These are phyloP conservation scores for Xiphorhynchus elegans DNA, from an alignment of 2,113 vertebrate genomes.

Conservation along the genomic window DNA sequence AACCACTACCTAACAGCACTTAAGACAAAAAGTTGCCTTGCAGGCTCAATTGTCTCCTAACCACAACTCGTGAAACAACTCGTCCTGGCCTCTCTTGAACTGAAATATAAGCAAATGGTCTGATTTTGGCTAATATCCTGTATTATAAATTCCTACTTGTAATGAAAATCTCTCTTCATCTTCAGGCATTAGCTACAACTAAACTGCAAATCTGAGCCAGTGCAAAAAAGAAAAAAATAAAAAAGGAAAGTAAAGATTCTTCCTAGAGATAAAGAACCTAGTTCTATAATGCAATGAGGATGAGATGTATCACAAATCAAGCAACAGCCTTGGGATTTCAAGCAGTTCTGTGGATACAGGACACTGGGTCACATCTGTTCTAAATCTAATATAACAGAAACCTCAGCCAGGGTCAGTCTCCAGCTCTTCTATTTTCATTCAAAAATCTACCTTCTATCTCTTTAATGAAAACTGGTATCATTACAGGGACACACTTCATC, in stretches of 20 bases:
- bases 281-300: not conserved
- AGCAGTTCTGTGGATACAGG: not conserved
- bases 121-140: not conserved
- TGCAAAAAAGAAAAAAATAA: not conserved
- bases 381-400: not conserved
- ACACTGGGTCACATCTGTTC: not conserved
- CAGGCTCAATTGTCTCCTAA: not conserved
- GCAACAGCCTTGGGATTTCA: not conserved
- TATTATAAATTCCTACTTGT: not conserved
- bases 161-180: not conserved
- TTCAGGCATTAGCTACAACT: not conserved
- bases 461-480: not conserved
- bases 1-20: not conserved
- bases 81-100: not conserved
- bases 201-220: not conserved
- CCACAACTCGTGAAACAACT: not conserved
- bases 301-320: not conserved
- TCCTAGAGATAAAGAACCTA: not conserved
- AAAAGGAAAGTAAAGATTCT: not conserved
- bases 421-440: not conserved
- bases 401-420: not conserved
- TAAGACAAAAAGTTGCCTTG: not conserved
- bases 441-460: not conserved
- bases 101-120: not conserved
- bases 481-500: not conserved